Evolutionary conservation across 1,140 invertebrate genomes (phyloP), one percentile per base, ranked within the genome.

Genomic region (Drosophila parabipectinata): DNA sequence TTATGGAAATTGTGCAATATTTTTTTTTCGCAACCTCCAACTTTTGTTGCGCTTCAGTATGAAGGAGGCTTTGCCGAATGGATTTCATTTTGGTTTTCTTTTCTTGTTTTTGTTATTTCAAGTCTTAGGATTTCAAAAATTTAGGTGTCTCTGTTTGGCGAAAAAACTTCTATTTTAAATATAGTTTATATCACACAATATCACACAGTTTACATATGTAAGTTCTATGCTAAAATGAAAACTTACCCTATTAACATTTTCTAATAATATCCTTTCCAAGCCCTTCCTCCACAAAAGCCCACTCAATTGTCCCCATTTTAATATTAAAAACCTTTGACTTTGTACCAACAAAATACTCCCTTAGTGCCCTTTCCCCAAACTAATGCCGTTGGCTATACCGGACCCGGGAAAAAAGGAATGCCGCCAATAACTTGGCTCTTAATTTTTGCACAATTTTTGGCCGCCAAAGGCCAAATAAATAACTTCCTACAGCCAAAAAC

Each of bases 1-100:
- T 85, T 85, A 87, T 85, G 78, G 81, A 85, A 85, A 87, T 81
- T 81, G 77, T 81, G 74, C 69, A 78, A 78, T 81, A 77, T 87
- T 81, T 85, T 82, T n/a, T 71, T 57, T 71, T 72, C 24, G 30
- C 12, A 37, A 28, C 15, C 67, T 50, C 30, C 14, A 41, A 24
- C 14, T 66, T 60, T 41, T 52, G 51, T 44, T 45, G 8, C n/a
- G 14, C 1, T 28, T 28, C 4, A 15, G 39, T 12, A 37, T 48
- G 55, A 48, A 24, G 37, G 45, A 47, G 24, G n/a, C n/a, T 14
- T 37, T 1, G 24, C 5, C 8, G 10, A 34, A 53, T 30, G 39
- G 32, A 41, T 54, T 63, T n/a, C 2, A 14, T 52, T 41, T 28
- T 28, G 6, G 26, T 7, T 28, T 28, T 41, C 18, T 50, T 52